Conservation (phyloP, 2,113 vertebrate genomes). For the Centropristis striata region DNA sequence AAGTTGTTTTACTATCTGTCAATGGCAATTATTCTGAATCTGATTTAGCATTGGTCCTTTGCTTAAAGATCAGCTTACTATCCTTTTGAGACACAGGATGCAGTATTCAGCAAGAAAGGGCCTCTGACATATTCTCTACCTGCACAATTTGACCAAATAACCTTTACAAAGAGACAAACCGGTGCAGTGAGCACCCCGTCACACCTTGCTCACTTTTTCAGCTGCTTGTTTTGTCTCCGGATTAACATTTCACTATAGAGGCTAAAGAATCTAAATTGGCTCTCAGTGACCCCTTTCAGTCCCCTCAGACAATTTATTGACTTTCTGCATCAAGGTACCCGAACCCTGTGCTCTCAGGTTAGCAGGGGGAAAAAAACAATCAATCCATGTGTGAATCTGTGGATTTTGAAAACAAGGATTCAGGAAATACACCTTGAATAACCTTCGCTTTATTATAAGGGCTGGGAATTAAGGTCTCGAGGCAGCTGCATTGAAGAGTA, state of each 20-base stretch:
- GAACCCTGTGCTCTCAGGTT: slow-evolving; percentile 34
- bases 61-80: not conserved
- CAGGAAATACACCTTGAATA: slow-evolving; percentile 30
- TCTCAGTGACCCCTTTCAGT: slow-evolving; percentile 61
- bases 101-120: not conserved
- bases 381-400: slow-evolving; percentile 37
- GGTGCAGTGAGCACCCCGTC: slow-evolving; percentile 28
- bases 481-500: not conserved
- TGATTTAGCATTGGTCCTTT: not conserved
- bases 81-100: not conserved
- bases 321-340: slow-evolving; percentile 41
- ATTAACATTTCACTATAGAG: slow-evolving; percentile 57
- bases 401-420: slow-evolving; percentile 42
- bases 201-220: slow-evolving; percentile 56
- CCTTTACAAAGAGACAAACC: slow-evolving; percentile 45
- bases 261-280: slow-evolving; percentile 65
- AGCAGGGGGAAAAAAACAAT: slow-evolving; percentile 38
- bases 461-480: slow-evolving; percentile 17
- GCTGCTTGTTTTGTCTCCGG: slow-evolving; percentile 62
- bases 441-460: slow-evolving; percentile 40
- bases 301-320: slow-evolving; percentile 61
- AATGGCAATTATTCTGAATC: not conserved
- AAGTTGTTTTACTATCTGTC: not conserved
- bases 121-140: not conserved
- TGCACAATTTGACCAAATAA: slow-evolving; percentile 39